A percentile compares a stretch with the other conserved stretches of the same genome.
Evolutionary conservation across 2,888 invertebrate species (phyloP).

Genomic region (Ophioninae sp.): DNA sequence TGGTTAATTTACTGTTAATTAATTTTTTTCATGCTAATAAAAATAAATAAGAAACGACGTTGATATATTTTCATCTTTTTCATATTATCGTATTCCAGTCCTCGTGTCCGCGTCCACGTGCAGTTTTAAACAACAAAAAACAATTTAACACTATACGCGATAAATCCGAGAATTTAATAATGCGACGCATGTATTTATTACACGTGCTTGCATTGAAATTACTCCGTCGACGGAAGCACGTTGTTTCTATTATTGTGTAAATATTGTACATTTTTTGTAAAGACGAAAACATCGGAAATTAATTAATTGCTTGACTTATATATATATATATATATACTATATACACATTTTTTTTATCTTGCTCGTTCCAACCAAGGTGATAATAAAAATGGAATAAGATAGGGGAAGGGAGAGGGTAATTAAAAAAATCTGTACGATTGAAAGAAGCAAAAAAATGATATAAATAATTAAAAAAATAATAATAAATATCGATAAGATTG

Average conservation of each 20-base stretch:
- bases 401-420: no score
- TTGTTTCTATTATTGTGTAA: slow-evolving; percentile 67
- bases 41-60: slow-evolving; percentile 55
- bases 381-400: no score
- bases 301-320: slow-evolving; percentile 71
- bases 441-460: no score
- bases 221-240: not conserved
- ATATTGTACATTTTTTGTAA: slow-evolving; percentile 74
- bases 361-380: no score
- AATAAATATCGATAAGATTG: slow-evolving; percentile 48
- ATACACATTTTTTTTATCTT: no score
- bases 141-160: not conserved
- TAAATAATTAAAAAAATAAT: slow-evolving; percentile 15
- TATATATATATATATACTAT: slow-evolving; percentile 21
- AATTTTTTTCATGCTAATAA: slow-evolving; percentile 46
- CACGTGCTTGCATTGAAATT: no score
- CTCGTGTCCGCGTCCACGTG: not conserved
- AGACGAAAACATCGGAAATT: slow-evolving; percentile 58
- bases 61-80: slow-evolving; percentile 39
- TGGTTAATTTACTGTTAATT: slow-evolving; percentile 28
- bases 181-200: not conserved
- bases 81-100: slow-evolving; percentile 20
- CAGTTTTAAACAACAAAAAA: not conserved
- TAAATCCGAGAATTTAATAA: not conserved
- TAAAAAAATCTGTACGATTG: no score